Evolutionary conservation across 30 jellyfish, hydroid and myxozoan genomes (phyloP), one percentile per base, ranked within the genome.

Genomic region (Clytia hemisphaerica): DNA sequence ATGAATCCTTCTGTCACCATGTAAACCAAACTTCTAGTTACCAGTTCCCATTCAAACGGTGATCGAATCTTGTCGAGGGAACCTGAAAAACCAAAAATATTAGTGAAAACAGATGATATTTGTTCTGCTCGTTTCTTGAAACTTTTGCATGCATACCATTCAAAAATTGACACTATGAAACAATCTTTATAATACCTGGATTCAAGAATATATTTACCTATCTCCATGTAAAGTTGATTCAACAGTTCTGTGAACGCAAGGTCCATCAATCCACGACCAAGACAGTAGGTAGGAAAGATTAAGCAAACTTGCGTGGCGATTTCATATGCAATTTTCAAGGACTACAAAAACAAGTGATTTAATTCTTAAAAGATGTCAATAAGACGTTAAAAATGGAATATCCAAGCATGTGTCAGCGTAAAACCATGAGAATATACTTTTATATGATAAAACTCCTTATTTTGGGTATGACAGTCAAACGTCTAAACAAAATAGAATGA

Each of bases 181-280:
- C n/a, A n/a, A n/a, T n/a, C n/a, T n/a, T n/a, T n/a, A n/a, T n/a
- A n/a, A n/a, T n/a, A n/a, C n/a, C n/a, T n/a, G n/a, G n/a, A n/a
- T n/a, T n/a, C n/a, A n/a, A n/a, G n/a, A 62, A 9, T 21, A 7
- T 4, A 25, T 88, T 45, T 53, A 75, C 97, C 94, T 34, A 88
- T 74, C 78, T 80, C 54, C 49, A 45, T 73, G 88, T 64, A 74
- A 59, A 71, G 69, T 28, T 62, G 65, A 48, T 88, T 88, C 45
- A 76, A 59, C 45, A 80, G 88, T 61, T 88, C 97, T 7, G 83
- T 88, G 55, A 58, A 88, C 25, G 97, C 97, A 25, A 88, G 77
- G 55, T 88, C 97, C 93, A 88, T 88, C 28, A 88, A 65, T 25
- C 97, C 97, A 47, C 97, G 93, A 0, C 97, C 97, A 60, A 88